Percentiles rank a stretch among this genome's conserved stretches.
Conservation (phyloP, 2,888 invertebrate species). For the Chaetoderma sp. region DNA sequence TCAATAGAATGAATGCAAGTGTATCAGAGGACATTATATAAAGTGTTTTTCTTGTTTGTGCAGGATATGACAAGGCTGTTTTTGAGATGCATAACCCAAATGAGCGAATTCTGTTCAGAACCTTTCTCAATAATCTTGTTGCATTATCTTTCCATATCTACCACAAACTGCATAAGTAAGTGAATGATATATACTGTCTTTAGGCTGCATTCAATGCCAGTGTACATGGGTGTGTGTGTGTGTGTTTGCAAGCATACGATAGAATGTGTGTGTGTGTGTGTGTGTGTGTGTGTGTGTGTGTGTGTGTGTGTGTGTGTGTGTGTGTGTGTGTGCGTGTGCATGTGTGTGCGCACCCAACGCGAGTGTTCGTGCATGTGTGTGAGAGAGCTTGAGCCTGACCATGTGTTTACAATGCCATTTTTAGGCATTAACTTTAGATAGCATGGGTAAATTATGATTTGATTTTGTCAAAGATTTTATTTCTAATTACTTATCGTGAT, state of each 20-base stretch:
- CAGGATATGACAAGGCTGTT: slow-evolving; percentile 47
- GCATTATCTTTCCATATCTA: slow-evolving; percentile 62
- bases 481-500: too few species aligned
- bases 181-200: slow-evolving; percentile 6
- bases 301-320: not conserved
- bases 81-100: slow-evolving; percentile 63
- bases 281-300: not conserved
- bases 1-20: too few species aligned
- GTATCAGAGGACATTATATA: too few species aligned
- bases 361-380: too few species aligned
- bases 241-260: not conserved
- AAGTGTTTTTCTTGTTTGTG: too few species aligned
- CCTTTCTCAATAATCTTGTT: slow-evolving; percentile 66
- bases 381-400: too few species aligned
- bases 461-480: too few species aligned
- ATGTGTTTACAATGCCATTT: too few species aligned
- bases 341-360: too few species aligned
- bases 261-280: not conserved
- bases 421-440: too few species aligned
- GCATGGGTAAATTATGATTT: too few species aligned
- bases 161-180: slow-evolving; percentile 55
- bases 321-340: not conserved
- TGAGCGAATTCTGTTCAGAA: slow-evolving; percentile 63
- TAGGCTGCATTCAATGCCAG: not conserved
- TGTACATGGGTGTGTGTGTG: too few species aligned